Conservation (phyloP, 2,797 vertebrate genomes). For the Chaenodraco wilsoni region DNA sequence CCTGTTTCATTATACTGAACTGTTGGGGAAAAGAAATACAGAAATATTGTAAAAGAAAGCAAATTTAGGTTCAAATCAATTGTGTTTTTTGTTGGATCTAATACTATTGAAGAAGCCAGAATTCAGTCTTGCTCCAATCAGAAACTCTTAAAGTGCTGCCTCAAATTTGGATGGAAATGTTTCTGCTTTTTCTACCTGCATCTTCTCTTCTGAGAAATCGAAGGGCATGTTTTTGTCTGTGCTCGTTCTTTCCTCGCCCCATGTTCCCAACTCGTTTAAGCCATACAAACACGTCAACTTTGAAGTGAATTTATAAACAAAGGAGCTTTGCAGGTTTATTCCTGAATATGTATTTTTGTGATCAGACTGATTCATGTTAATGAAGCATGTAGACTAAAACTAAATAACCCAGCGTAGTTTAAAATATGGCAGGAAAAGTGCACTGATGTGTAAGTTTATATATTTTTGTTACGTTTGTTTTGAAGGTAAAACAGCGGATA, state of each 20-base stretch:
- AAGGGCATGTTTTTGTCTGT: not conserved
- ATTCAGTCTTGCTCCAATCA: not conserved
- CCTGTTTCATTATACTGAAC: not conserved
- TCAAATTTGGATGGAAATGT: conserved; percentile 11
- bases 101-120: not conserved
- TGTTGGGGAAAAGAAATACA: too few species aligned
- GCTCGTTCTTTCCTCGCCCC: not conserved
- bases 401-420: conserved; percentile 19
- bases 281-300: conserved; percentile 28
- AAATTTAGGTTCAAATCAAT: not conserved
- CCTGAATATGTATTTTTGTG: conserved; percentile 34
- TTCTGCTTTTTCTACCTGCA: conserved; percentile 18
- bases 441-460: conserved; percentile 29
- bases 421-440: conserved; percentile 22
- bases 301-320: conserved; percentile 17
- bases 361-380: conserved; percentile 23
- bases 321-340: conserved; percentile 17
- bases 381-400: conserved; percentile 34
- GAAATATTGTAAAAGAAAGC: not conserved
- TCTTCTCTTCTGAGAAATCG: not conserved
- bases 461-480: conserved; percentile 13
- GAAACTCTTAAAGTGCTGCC: too few species aligned
- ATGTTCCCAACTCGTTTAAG: conserved; percentile 39
- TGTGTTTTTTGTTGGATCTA: not conserved
- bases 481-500: conserved; percentile 3